Conservation (phyloP, 35 echinoderm and acorn worm species). For the Lytechinus variegatus region DNA sequence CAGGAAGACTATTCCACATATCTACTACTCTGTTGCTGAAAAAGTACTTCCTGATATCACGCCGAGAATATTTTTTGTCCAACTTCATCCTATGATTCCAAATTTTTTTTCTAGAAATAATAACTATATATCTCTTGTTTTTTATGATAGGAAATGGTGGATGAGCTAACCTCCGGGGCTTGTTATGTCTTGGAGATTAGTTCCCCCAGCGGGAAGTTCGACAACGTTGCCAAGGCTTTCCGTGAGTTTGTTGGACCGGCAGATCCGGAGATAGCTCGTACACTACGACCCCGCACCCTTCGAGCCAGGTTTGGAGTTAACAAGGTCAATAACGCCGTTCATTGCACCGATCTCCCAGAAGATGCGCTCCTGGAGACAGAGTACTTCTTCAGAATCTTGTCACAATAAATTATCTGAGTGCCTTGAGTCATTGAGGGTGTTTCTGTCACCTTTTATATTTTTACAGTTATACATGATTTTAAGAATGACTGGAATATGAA, state of each 20-base stretch:
- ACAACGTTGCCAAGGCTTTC: conserved; percentile 55
- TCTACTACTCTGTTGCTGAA: too few relatives aligned
- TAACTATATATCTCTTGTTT: neutral
- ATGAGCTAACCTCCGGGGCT: conserved; percentile 73
- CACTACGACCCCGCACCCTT: conserved; percentile 77
- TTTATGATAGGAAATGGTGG: conserved; percentile 84
- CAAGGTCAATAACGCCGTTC: conserved; percentile 83
- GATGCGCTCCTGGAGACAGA: conserved; percentile 74
- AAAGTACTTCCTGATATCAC: too few relatives aligned
- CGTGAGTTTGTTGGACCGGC: conserved; percentile 85
- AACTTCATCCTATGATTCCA: too few relatives aligned
- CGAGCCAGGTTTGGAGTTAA: conserved; percentile 77
- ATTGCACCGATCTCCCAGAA: conserved; percentile 88
- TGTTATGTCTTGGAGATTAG: conserved; percentile 82
- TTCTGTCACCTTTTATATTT: too few relatives aligned
- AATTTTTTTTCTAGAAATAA: too few relatives aligned
- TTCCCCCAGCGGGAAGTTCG: conserved; percentile 44
- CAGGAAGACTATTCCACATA: too few relatives aligned
- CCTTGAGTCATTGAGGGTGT: neutral
- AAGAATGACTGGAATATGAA: too few relatives aligned
- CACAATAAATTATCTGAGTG: conserved; percentile 47
- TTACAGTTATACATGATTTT: too few relatives aligned
- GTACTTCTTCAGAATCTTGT: conserved; percentile 91
- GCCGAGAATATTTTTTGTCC: too few relatives aligned
- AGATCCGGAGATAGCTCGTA: conserved; percentile 90